Conservation (phyloP, 2,797 vertebrate genomes). For the Antennarius maculatus region DNA sequence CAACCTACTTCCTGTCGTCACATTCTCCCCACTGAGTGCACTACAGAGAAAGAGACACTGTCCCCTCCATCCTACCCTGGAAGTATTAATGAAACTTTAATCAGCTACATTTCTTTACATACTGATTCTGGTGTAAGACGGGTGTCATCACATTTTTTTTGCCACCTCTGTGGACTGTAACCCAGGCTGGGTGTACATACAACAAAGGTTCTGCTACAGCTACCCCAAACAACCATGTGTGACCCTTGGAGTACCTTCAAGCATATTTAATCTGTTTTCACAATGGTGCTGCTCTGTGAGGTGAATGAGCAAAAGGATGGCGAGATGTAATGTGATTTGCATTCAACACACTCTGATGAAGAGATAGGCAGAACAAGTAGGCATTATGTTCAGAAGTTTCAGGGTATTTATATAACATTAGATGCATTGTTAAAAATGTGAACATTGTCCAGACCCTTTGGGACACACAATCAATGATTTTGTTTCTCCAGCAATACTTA, state of each 20-base stretch:
- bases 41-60: conserved; percentile 16
- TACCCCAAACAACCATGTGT: background rate
- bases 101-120: conserved; percentile 20
- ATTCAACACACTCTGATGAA: conserved; percentile 9
- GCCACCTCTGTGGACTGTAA: background rate
- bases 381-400: conserved; percentile 6
- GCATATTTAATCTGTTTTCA: conserved; percentile 5
- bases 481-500: background rate
- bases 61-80: conserved; percentile 21
- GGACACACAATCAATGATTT: background rate
- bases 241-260: background rate
- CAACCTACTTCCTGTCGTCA: background rate
- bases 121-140: conserved; percentile 11
- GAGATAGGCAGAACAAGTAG: background rate
- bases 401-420: conserved; percentile 5
- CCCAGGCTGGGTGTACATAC: background rate
- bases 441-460: background rate
- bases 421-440: background rate
- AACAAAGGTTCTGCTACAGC: background rate
- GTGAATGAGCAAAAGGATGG: conserved; percentile 17
- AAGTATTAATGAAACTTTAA: conserved; percentile 45
- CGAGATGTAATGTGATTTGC: conserved; percentile 20
- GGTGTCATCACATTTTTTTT: conserved; percentile 16
- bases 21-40: background rate
- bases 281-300: background rate